phyloP scores from a whole-genome alignment of 23 tunicate species.

The Botrylloides violaceus region DNA sequence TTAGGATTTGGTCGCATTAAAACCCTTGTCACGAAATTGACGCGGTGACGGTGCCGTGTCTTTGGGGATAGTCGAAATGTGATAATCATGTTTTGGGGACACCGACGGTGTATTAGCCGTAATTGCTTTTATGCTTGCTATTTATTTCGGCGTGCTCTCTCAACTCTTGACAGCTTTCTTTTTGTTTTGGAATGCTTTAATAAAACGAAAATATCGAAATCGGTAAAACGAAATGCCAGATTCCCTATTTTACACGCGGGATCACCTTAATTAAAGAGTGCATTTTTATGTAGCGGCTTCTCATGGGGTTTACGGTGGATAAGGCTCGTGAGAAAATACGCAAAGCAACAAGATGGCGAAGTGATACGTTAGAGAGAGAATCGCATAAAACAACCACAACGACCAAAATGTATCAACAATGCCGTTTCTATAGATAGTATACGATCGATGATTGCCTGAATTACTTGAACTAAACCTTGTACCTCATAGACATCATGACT shows the following conservation, averaged over 20 bases:
- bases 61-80: slow-evolving; percentile 24
- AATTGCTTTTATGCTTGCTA: slow-evolving; percentile 11
- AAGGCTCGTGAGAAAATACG: slow-evolving; percentile 20
- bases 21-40: slow-evolving; percentile 19
- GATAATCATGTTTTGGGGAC: slow-evolving; percentile 22
- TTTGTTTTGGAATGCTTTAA: not conserved
- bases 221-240: slow-evolving; percentile 14
- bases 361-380: no score
- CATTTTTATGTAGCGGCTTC: slow-evolving; percentile 20
- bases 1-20: slow-evolving; percentile 16
- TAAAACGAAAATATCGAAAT: not conserved
- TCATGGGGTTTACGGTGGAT: slow-evolving; percentile 35
- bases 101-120: slow-evolving; percentile 10
- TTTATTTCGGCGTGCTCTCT: not conserved
- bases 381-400: no score
- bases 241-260: slow-evolving; percentile 20
- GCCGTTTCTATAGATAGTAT: no score
- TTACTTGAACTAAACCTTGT: no score
- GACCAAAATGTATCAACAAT: no score
- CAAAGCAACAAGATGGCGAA: not conserved
- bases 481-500: no score
- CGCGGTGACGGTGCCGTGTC: not conserved
- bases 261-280: slow-evolving; percentile 29
- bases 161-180: not conserved
- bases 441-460: no score